Conservation (phyloP, 37 sponge, comb jelly and placozoan species). For the Aphrocallistes beatrix region DNA sequence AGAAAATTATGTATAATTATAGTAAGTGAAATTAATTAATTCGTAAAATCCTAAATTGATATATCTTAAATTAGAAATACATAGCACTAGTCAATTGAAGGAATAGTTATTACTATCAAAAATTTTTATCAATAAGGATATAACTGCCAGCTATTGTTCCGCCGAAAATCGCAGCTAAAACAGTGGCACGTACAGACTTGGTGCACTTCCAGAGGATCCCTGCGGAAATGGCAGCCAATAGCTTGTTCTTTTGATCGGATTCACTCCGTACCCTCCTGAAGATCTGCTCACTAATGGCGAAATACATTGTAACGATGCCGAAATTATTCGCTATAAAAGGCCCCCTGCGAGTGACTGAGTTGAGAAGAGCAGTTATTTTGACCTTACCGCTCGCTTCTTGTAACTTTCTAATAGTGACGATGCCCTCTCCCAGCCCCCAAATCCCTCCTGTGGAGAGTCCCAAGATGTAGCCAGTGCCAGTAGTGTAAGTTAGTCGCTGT, state of each 20-base stretch:
- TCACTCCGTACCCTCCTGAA: not conserved
- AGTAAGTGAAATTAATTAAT: too few species aligned
- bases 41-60: too few species aligned
- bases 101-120: too few species aligned
- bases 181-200: not conserved
- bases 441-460: not conserved
- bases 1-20: too few species aligned
- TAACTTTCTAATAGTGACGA: not conserved
- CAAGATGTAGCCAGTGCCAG: not conserved
- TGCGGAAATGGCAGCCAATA: not conserved
- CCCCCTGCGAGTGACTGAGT: not conserved
- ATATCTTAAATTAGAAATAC: too few species aligned
- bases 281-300: conserved; percentile 7
- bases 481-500: not conserved
- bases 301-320: not conserved
- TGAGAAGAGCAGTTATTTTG: not conserved
- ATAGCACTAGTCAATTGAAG: too few species aligned
- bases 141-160: not conserved
- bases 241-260: not conserved
- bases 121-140: not conserved
- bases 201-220: not conserved
- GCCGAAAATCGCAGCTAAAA: not conserved
- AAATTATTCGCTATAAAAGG: not conserved
- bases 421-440: not conserved
- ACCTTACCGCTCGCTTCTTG: not conserved